Evolutionary conservation across 92 coral and sea anemone species (phyloP).

Genomic region (Parazoanthus atlanticus): DNA sequence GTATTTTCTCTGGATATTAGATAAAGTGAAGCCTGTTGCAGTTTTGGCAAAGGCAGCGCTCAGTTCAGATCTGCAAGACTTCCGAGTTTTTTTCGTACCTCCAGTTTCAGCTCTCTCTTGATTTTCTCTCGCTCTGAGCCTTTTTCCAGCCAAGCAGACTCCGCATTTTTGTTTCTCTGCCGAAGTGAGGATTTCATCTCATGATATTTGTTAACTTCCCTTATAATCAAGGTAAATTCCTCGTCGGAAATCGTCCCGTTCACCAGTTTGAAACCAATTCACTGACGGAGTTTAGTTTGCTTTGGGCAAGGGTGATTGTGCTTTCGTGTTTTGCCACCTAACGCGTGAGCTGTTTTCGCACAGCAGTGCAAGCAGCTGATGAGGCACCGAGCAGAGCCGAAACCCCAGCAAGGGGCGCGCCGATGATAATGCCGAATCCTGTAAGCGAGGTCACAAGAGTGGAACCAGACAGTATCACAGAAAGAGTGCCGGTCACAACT

Average conservation of each 20-base stretch:
- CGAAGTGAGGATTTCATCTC: too few relatives aligned
- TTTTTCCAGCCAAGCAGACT: too few relatives aligned
- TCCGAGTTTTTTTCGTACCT: slow-evolving; percentile 5
- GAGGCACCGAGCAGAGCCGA: background rate
- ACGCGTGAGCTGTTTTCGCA: background rate
- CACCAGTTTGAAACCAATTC: too few relatives aligned
- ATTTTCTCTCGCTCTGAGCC: too few relatives aligned
- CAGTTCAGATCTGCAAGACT: background rate
- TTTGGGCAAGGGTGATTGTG: background rate
- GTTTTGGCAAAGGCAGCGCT: too few relatives aligned
- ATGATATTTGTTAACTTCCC: too few relatives aligned
- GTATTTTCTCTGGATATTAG: background rate
- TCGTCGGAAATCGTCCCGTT: too few relatives aligned
- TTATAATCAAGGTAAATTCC: too few relatives aligned
- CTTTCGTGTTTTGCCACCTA: too few relatives aligned
- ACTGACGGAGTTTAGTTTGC: slow-evolving; percentile 12
- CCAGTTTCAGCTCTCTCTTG: background rate
- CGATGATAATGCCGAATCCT: background rate
- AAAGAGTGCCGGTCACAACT: background rate
- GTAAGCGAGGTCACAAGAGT: slow-evolving; percentile 16
- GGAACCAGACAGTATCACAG: background rate
- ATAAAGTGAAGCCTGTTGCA: background rate
- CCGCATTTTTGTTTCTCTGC: too few relatives aligned
- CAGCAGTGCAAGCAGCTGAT: background rate
- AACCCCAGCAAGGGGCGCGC: slow-evolving; percentile 11